Conservation (phyloP, 2,888 invertebrate species). For the Pterostichus madidus region DNA sequence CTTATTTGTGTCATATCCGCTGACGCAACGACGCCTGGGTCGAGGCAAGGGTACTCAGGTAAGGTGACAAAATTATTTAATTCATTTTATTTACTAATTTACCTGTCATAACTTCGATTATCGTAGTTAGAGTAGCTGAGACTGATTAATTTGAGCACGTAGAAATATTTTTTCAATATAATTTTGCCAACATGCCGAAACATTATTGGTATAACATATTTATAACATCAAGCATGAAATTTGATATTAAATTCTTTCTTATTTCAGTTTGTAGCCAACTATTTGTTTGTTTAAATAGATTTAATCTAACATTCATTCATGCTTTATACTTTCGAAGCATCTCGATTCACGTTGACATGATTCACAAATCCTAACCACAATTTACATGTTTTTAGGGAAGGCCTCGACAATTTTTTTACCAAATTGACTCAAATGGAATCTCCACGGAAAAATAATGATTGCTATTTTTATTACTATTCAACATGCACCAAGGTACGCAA, state of each 20-base stretch:
- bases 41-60: constrained; percentile 68
- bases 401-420: constrained; percentile 77
- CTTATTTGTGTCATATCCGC: constrained; percentile 60
- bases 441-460: constrained; percentile 89
- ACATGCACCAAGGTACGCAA: constrained; percentile 88
- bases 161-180: constrained; percentile 12
- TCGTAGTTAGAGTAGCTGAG: constrained; percentile 21
- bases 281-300: constrained; percentile 18
- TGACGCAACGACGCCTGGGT: constrained; percentile 68
- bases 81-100: constrained; percentile 65
- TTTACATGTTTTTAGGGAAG: constrained; percentile 64
- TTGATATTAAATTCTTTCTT: constrained; percentile 18
- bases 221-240: constrained; percentile 50
- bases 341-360: constrained; percentile 26
- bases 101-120: constrained; percentile 55
- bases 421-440: constrained; percentile 82
- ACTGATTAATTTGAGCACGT: constrained; percentile 27
- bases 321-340: neutral
- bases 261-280: constrained; percentile 8
- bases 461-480: constrained; percentile 94
- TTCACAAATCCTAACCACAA: constrained; percentile 59
- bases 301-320: neutral
- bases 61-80: constrained; percentile 67
- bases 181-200: constrained; percentile 59
- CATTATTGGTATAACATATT: constrained; percentile 67